A percentile compares a stretch with the other conserved stretches of the same genome.
Evolutionary conservation across 2,113 vertebrate species (phyloP).

Genomic region (Gymnocephalus cernua): DNA sequence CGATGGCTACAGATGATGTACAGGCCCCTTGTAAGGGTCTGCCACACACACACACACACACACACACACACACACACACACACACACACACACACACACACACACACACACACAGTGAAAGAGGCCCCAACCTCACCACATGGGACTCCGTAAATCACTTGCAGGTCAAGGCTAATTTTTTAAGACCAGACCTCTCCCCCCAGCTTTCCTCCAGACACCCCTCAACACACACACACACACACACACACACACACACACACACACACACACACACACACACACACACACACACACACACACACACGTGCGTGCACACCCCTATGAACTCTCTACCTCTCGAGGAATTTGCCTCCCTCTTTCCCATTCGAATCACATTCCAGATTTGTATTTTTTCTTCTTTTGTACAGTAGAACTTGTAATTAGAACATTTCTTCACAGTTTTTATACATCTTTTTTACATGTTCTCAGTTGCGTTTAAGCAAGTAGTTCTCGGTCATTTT

Average conservation of each 20-base stretch:
- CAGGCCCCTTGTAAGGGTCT: slow-evolving; percentile 31
- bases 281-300: background rate
- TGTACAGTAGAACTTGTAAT: background rate
- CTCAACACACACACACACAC: background rate
- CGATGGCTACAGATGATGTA: slow-evolving; percentile 16
- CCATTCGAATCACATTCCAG: slow-evolving; percentile 18
- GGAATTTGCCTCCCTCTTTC: slow-evolving; percentile 32
- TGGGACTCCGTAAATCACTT: slow-evolving; percentile 54
- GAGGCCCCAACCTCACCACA: slow-evolving; percentile 31
- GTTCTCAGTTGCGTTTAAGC: background rate
- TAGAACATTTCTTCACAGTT: background rate
- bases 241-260: slow-evolving; percentile 22
- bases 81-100: slow-evolving; percentile 25
- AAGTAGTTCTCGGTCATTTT: background rate
- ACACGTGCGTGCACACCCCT: no score
- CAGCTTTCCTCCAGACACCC: slow-evolving; percentile 19
- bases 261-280: slow-evolving; percentile 16
- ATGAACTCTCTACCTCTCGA: slow-evolving; percentile 11
- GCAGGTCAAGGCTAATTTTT: slow-evolving; percentile 57
- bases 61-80: background rate
- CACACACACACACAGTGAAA: background rate
- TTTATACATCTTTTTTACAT: background rate
- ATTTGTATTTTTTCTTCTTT: background rate
- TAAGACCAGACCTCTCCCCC: slow-evolving; percentile 31
- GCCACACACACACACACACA: background rate